Percentiles rank a stretch among this genome's conserved stretches.
Conservation (phyloP, 2,113 vertebrate species). For the Chaetops frenatus region DNA sequence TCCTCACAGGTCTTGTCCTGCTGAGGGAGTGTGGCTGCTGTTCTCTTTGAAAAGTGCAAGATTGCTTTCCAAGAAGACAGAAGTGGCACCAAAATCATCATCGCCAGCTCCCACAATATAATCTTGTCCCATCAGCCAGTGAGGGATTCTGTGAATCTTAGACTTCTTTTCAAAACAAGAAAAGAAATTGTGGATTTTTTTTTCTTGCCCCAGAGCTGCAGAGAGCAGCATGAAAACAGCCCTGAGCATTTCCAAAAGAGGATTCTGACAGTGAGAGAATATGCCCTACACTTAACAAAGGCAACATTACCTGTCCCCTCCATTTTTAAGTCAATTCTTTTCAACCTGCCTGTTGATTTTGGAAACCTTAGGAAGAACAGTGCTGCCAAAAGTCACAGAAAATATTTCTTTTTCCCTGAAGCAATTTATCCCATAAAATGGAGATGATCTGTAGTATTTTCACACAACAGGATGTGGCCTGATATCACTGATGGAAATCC, state of each 20-base stretch:
- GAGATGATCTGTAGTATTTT: not conserved
- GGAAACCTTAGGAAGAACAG: not conserved
- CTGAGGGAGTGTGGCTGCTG: rapidly evolving
- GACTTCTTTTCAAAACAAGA: not conserved
- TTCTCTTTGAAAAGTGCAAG: not conserved
- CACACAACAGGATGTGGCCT: not conserved
- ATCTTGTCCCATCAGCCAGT: not conserved
- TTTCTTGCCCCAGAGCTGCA: not conserved
- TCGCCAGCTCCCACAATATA: rapidly evolving
- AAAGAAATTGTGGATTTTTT: not conserved
- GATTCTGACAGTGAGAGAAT: not conserved
- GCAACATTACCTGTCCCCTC: not conserved
- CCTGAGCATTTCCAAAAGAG: not conserved
- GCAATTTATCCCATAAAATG: not conserved
- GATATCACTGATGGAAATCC: not conserved
- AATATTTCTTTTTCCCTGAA: not conserved
- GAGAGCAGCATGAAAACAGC: not conserved
- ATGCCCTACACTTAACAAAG: not conserved
- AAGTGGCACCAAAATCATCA: not conserved
- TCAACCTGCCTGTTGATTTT: not conserved
- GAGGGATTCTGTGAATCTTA: not conserved
- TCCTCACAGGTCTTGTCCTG: rapidly evolving
- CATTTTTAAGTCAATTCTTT: not conserved
- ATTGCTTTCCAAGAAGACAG: not conserved
- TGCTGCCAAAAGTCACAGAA: not conserved